A percentile compares a stretch with the other conserved stretches of the same genome.
phyloP scores from a whole-genome alignment of 2,888 invertebrate species.

The Diloba caeruleocephala region DNA sequence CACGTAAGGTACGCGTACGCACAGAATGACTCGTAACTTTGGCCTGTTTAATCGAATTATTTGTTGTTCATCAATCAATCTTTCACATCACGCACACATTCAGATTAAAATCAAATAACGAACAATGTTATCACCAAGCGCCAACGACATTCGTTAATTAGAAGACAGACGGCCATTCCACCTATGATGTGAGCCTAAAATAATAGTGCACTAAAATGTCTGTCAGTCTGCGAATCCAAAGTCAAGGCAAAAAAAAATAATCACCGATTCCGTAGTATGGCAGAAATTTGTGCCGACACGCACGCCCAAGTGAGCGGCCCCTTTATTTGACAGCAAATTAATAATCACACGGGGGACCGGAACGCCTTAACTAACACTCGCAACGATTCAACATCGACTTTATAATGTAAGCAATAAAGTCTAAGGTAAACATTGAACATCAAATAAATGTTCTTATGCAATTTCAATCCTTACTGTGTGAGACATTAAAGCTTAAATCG shows the following conservation, averaged over 20 bases:
- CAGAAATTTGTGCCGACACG: slow-evolving; percentile 88
- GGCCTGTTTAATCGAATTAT: slow-evolving; percentile 37
- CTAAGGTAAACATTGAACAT: slow-evolving; percentile 75
- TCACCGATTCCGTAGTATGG: slow-evolving; percentile 88
- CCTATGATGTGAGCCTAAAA: slow-evolving; percentile 69
- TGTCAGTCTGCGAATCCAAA: slow-evolving; percentile 84
- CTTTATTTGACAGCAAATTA: slow-evolving; percentile 90
- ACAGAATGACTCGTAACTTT: slow-evolving; percentile 20
- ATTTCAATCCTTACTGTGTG: slow-evolving; percentile 84
- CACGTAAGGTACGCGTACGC: slow-evolving; percentile 5
- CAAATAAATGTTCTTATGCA: slow-evolving; percentile 76
- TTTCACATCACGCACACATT: slow-evolving; percentile 40
- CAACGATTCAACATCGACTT: slow-evolving; percentile 78
- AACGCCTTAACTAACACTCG: slow-evolving; percentile 77
- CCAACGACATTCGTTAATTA: slow-evolving; percentile 73
- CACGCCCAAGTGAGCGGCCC: slow-evolving; percentile 89
- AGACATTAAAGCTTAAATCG: slow-evolving; percentile 87
- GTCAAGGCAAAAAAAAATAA: slow-evolving; percentile 85
- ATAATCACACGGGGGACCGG: slow-evolving; percentile 80
- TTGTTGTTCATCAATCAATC: slow-evolving; percentile 34
- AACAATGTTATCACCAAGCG: slow-evolving; percentile 59
- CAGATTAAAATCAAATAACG: slow-evolving; percentile 31
- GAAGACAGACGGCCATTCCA: slow-evolving; percentile 69
- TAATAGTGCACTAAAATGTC: slow-evolving; percentile 80
- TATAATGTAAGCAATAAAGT: slow-evolving; percentile 79